A percentile compares a stretch with the other conserved stretches of the same genome.
phyloP scores from a whole-genome alignment of 1,140 invertebrate genomes.

The Saccostrea glomerata region DNA sequence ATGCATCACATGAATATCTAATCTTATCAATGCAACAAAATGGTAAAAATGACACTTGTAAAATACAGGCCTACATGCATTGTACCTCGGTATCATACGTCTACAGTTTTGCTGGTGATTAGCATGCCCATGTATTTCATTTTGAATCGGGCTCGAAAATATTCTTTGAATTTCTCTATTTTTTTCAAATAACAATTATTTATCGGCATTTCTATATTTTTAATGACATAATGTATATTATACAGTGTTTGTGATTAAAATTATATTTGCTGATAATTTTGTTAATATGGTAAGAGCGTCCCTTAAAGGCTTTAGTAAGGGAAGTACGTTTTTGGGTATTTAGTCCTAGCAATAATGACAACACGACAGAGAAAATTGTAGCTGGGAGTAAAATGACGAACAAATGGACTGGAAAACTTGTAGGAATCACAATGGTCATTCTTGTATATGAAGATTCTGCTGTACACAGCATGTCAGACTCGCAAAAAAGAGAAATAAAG shows the following conservation, averaged over 20 bases:
- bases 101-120: not conserved
- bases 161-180: not conserved
- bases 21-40: no score
- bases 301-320: not conserved
- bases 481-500: constrained; percentile 61
- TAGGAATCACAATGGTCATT: constrained; percentile 44
- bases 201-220: not conserved
- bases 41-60: no score
- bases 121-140: not conserved
- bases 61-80: no score
- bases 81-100: not conserved
- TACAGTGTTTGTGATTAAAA: no score
- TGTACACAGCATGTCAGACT: constrained; percentile 52
- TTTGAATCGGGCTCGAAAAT: not conserved
- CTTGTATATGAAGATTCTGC: constrained; percentile 53
- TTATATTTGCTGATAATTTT: not conserved
- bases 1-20: no score
- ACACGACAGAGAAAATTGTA: constrained; percentile 20
- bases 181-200: not conserved
- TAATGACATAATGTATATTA: not conserved
- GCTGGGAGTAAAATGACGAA: constrained; percentile 6
- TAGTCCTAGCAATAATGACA: not conserved
- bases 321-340: not conserved
- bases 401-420: not conserved
- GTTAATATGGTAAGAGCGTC: not conserved